Base-by-base conservation (phyloP, 2,888 invertebrate species). In the Chymomyza caudatula region DNA sequence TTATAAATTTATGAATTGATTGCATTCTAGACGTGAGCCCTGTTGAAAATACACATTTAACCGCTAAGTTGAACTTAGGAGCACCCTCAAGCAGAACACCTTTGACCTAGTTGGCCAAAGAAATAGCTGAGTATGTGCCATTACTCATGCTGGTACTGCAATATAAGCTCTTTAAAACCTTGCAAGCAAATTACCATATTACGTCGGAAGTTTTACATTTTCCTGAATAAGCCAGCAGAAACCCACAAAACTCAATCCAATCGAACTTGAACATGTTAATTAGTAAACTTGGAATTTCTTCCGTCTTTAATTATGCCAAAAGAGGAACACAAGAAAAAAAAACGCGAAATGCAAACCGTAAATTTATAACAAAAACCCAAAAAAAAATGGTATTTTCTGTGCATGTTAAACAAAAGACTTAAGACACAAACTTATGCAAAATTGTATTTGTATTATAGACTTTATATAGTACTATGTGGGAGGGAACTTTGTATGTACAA, bases 351-450 rank as follows among this genome's bases (percentile, higher is more conserved):
- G 49, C 52, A 60, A 67, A 67, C 23, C 51, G 4, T 52, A 22
- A 52, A 52, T 22, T 52, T 51, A 44, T 56, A 42, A 15, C 56
- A 19, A 57, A 55, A 55, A 57, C 6, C 20, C 15, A 47, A 47
- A 44, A 22, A 20, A 29, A 58, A 58, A 20, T 15, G 20, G 11
- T 20, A 22, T 43, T 57, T 47, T 4, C 25, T 53, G 2, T 60
- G 52, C 42, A 52, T 52, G 52, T 55, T 70, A 73, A 78, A 62
- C 65, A 47, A 74, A 76, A 67, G 71, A 74, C 69, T 74, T 69
- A 69, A 56, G 74, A 56, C 71, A 72, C 74, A 69, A 76, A 77
- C 72, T 67, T 61, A 56, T 51, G 51, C 19, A 55, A 55, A 11
- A 6, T 11, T 17, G 25, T 11, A 49, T 49, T 20, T 22, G 4